Conservation (phyloP, 2,888 invertebrate species). For the Campoplex nolae region DNA sequence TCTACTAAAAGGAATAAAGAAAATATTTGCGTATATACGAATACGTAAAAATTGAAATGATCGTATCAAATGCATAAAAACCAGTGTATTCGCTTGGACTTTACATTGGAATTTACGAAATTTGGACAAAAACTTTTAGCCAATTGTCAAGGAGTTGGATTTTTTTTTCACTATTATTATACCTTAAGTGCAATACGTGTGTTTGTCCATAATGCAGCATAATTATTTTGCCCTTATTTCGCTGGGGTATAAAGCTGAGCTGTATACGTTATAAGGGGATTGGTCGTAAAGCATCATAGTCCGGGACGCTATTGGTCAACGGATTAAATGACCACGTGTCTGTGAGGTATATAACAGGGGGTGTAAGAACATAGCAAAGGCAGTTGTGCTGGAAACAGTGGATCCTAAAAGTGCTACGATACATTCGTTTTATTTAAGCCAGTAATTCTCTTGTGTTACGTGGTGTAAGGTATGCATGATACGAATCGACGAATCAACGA, state of each 20-base stretch:
- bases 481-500: not conserved
- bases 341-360: slow-evolving; percentile 82
- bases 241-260: slow-evolving; percentile 49
- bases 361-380: slow-evolving; percentile 80
- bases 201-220: slow-evolving; percentile 69
- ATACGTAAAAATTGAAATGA: not conserved
- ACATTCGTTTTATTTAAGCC: slow-evolving; percentile 25
- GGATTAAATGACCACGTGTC: slow-evolving; percentile 84
- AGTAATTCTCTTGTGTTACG: slow-evolving; percentile 60
- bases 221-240: slow-evolving; percentile 81
- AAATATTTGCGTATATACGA: not conserved
- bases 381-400: slow-evolving; percentile 80
- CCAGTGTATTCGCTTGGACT: not conserved
- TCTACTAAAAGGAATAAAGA: not conserved
- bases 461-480: slow-evolving; percentile 39
- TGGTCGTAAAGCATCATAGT: slow-evolving; percentile 75
- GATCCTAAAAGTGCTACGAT: slow-evolving; percentile 73
- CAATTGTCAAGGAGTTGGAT: slow-evolving; percentile 3
- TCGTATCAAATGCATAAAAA: not conserved
- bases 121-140: not conserved
- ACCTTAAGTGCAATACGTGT: slow-evolving; percentile 31
- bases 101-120: not conserved
- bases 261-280: slow-evolving; percentile 76
- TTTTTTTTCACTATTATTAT: slow-evolving; percentile 13
- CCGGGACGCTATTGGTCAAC: slow-evolving; percentile 78